Evolutionary conservation across 2,888 invertebrate genomes (phyloP).

Genomic region (Exocentrus adspersus): DNA sequence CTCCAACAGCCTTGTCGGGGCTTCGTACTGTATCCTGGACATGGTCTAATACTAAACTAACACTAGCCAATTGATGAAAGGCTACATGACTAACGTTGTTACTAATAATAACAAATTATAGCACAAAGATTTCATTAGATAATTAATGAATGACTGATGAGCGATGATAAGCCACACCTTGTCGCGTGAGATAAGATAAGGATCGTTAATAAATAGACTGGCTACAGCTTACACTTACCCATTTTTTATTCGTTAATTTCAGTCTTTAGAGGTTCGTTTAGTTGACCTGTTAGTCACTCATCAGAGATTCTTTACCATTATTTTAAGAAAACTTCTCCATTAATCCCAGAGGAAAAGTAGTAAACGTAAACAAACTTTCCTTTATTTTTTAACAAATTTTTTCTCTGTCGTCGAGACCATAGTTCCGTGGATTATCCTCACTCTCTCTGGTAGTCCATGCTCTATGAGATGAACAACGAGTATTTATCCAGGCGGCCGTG

Average conservation of each 20-base stretch:
- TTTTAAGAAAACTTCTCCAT: no score
- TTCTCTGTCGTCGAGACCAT: no score
- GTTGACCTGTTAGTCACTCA: conserved; percentile 27
- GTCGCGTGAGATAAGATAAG: conserved; percentile 46
- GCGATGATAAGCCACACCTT: conserved; percentile 48
- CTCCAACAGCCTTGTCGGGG: conserved; percentile 42
- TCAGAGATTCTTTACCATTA: conserved; percentile 17
- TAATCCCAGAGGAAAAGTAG: no score
- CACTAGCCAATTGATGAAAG: not conserved
- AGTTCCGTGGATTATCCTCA: no score
- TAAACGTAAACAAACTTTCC: no score
- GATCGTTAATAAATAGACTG: conserved; percentile 15
- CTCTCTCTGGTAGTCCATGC: no score
- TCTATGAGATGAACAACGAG: no score
- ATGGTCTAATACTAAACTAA: not conserved
- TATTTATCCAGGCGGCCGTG: no score
- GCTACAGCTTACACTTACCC: conserved; percentile 32
- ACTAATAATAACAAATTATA: conserved; percentile 16
- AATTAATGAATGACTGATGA: not conserved
- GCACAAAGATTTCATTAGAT: not conserved
- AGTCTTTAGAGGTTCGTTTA: conserved; percentile 31
- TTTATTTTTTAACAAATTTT: no score
- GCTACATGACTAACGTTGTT: not conserved
- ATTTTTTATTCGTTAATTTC: conserved; percentile 34
- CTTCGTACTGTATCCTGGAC: conserved; percentile 1